Evolutionary conservation across 2,797 vertebrate species (phyloP).

Genomic region (Chaetodon trifasciatus): DNA sequence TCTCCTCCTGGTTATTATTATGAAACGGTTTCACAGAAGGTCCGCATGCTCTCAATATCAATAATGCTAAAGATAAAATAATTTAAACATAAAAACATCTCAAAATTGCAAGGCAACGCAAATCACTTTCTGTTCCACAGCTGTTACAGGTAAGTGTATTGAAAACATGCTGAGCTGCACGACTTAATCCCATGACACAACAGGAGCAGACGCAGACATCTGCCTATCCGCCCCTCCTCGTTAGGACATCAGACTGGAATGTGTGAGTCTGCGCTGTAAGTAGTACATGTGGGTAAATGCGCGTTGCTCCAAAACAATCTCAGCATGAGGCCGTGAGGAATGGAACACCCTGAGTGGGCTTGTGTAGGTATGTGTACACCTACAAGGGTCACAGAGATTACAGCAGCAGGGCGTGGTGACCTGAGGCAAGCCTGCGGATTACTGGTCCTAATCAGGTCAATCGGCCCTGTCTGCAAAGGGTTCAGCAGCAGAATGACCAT

Average conservation of each 20-base stretch:
- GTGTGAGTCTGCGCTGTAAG: constrained; percentile 39
- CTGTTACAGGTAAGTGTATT: constrained; percentile 2
- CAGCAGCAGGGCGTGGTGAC: constrained; percentile 60
- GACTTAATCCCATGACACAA: constrained; percentile 34
- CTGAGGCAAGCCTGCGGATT: constrained; percentile 78
- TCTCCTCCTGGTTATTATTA: neutral
- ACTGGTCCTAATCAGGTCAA: constrained; percentile 83
- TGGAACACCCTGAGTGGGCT: constrained; percentile 48
- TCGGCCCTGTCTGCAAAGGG: constrained; percentile 59
- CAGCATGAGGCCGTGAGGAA: constrained; percentile 48
- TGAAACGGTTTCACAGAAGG: neutral
- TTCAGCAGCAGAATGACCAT: constrained; percentile 61
- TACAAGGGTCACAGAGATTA: constrained; percentile 79
- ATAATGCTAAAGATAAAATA: neutral
- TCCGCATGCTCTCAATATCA: neutral
- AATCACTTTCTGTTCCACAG: constrained; percentile 6
- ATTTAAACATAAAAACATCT: neutral
- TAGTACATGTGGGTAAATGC: constrained; percentile 36
- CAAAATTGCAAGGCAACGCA: neutral
- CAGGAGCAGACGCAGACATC: constrained; percentile 48
- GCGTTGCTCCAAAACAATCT: constrained; percentile 47
- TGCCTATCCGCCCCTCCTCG: constrained; percentile 48
- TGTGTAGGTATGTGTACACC: constrained; percentile 49
- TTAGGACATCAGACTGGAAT: constrained; percentile 58
- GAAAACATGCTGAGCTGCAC: constrained; percentile 11